A percentile compares a stretch with the other conserved stretches of the same genome.
These are phyloP conservation scores for Epizoanthus ramosus DNA, from an alignment of 92 coral and sea anemone genomes.

Conservation along the genomic window DNA sequence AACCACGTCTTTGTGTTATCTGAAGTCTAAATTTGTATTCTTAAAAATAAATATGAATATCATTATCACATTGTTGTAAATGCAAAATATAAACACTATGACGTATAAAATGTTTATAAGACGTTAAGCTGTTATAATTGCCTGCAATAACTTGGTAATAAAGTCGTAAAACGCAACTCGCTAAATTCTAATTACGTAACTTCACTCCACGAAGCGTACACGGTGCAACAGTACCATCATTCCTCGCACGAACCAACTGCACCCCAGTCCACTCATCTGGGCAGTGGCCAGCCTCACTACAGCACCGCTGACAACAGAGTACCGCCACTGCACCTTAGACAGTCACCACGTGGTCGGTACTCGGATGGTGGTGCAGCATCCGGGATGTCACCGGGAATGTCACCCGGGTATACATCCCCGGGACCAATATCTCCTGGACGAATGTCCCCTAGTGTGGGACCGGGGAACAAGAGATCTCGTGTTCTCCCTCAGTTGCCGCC, in stretches of 20 bases:
- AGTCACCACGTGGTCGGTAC: constrained; percentile 72
- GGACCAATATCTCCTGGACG: constrained; percentile 92
- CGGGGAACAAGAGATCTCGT: constrained; percentile 93
- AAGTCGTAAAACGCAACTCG: not conserved
- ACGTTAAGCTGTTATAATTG: too few relatives aligned
- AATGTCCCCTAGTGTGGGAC: constrained; percentile 89
- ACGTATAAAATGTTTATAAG: not conserved
- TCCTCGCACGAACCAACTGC: constrained; percentile 58
- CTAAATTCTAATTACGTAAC: constrained; percentile 12
- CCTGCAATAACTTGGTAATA: too few relatives aligned
- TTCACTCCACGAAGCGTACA: constrained; percentile 75
- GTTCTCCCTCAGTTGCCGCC: constrained; percentile 88
- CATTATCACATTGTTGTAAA: too few relatives aligned
- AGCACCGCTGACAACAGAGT: constrained; percentile 87
- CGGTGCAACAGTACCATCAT: constrained; percentile 71
- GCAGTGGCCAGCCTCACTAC: constrained; percentile 72
- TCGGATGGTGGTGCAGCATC: constrained; percentile 88
- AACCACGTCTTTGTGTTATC: too few relatives aligned
- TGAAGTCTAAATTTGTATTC: too few relatives aligned
- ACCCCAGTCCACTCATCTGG: constrained; percentile 73
- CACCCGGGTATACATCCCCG: constrained; percentile 80
- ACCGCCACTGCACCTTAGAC: constrained; percentile 83
- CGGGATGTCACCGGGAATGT: constrained; percentile 63
- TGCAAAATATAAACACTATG: not conserved
- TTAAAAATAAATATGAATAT: too few relatives aligned